Conservation (phyloP, 2,113 vertebrate genomes). For the Vimba vimba region DNA sequence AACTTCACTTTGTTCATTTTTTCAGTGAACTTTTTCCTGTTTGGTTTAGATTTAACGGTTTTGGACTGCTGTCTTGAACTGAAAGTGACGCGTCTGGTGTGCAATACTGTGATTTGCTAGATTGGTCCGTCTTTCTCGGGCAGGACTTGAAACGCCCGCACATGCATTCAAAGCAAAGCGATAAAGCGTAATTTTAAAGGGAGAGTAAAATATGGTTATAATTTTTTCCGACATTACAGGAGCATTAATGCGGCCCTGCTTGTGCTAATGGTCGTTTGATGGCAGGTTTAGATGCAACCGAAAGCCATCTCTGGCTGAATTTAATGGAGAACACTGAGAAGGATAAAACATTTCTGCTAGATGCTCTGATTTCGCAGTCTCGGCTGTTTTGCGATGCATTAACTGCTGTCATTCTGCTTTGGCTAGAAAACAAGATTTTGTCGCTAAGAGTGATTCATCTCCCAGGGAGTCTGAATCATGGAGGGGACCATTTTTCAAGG, state of each 20-base stretch:
- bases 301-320: neutral
- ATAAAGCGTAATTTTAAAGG: no score
- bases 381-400: neutral
- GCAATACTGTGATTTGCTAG: no score
- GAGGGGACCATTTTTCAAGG: neutral
- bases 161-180: no score
- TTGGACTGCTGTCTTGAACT: no score
- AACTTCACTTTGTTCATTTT: no score
- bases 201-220: no score
- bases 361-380: neutral
- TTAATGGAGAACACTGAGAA: neutral
- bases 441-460: neutral
- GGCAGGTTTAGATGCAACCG: neutral
- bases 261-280: neutral
- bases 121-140: no score
- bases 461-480: neutral
- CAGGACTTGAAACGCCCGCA: no score
- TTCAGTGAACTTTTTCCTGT: no score
- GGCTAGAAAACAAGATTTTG: neutral
- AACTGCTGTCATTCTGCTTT: neutral
- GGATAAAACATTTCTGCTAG: neutral
- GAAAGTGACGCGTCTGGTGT: no score
- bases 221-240: no score
- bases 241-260: neutral
- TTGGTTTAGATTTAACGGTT: no score